Conservation (phyloP, 2,113 vertebrate species). For the Osmerus eperlanus region DNA sequence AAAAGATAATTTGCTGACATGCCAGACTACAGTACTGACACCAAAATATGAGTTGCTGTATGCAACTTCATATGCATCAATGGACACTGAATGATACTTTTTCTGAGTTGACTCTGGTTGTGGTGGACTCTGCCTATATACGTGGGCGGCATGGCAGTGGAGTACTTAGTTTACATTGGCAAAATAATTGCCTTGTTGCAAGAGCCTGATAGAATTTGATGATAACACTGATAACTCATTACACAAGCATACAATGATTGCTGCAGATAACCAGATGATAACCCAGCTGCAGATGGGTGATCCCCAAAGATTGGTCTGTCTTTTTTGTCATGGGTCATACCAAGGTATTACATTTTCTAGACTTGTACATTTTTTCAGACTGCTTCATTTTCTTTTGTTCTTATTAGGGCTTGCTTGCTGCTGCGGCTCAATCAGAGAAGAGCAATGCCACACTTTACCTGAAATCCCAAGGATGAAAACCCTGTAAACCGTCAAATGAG, state of each 20-base stretch:
- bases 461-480: no score
- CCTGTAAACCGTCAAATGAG: background rate
- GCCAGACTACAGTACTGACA: constrained; percentile 10
- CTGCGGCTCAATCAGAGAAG: background rate
- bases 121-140: constrained; percentile 12
- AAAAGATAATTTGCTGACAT: background rate
- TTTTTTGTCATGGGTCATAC: no score
- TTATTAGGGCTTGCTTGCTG: constrained; percentile 2
- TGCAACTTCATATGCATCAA: constrained; percentile 11
- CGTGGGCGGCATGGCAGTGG: constrained; percentile 48
- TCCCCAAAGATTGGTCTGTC: no score
- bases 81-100: constrained; percentile 50
- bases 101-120: constrained; percentile 36
- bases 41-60: constrained; percentile 21
- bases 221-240: no score
- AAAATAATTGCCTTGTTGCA: no score
- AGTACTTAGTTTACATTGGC: constrained; percentile 43
- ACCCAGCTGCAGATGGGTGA: no score
- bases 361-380: no score
- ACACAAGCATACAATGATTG: no score
- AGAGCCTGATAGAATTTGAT: no score
- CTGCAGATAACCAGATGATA: no score
- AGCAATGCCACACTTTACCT: background rate
- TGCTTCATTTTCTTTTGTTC: no score
- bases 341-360: no score